Evolutionary conservation across 2,113 vertebrate species (phyloP).

Genomic region (Tapirus terrestris): DNA sequence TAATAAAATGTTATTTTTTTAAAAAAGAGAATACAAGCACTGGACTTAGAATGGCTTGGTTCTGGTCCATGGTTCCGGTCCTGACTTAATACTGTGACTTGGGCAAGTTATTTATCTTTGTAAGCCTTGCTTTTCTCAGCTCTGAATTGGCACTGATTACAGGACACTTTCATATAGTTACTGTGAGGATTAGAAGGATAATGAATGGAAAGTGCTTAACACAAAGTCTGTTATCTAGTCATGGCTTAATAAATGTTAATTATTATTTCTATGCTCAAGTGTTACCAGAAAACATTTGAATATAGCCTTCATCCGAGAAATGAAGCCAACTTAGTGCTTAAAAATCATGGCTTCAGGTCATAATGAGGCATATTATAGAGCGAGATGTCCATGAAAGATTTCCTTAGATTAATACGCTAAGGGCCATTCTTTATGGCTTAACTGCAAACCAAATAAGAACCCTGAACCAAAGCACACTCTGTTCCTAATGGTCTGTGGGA

Average conservation of each 20-base stretch:
- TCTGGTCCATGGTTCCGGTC: not conserved
- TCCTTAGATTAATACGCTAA: constrained; percentile 28
- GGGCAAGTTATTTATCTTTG: not conserved
- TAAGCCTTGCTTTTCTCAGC: not conserved
- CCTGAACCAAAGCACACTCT: not conserved
- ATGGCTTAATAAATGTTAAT: not conserved
- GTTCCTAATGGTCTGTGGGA: constrained; percentile 6
- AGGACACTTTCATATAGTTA: not conserved
- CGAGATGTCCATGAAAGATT: not conserved
- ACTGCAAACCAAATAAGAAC: not conserved
- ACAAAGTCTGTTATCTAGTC: not conserved
- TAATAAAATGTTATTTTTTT: not conserved
- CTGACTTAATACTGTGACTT: not conserved
- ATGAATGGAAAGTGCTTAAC: not conserved
- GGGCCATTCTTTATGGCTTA: not conserved
- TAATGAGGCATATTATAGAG: not conserved
- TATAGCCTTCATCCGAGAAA: not conserved
- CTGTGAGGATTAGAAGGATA: not conserved
- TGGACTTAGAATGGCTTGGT: not conserved
- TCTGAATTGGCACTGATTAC: not conserved
- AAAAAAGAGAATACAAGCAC: not conserved
- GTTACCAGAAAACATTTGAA: not conserved
- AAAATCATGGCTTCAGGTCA: constrained; percentile 13
- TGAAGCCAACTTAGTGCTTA: not conserved
- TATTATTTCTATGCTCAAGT: not conserved